Conservation (phyloP, 2,888 invertebrate species). For the Ennomos erosarius region DNA sequence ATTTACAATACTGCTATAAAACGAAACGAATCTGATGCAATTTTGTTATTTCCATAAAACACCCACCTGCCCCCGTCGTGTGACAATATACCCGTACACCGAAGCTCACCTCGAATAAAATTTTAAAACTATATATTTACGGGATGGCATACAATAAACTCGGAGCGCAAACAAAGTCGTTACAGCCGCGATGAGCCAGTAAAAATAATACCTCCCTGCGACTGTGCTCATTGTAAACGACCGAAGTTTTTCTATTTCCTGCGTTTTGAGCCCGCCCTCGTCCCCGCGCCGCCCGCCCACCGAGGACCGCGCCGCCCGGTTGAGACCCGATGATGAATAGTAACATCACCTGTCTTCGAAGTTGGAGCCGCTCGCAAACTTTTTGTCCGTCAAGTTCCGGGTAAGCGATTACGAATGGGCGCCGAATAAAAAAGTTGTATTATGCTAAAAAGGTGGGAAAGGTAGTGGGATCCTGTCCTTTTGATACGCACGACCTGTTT, state of each 20-base stretch:
- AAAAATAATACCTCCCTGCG: constrained; percentile 52
- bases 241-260: constrained; percentile 70
- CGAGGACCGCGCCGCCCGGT: constrained; percentile 9
- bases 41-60: constrained; percentile 24
- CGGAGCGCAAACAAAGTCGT: constrained; percentile 55
- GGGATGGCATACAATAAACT: constrained; percentile 47
- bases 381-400: constrained; percentile 44
- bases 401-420: constrained; percentile 40
- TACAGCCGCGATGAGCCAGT: constrained; percentile 48
- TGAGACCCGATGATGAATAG: constrained; percentile 46
- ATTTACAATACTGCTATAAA: constrained; percentile 23
- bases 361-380: constrained; percentile 33
- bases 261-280: constrained; percentile 32
- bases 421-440: constrained; percentile 39
- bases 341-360: constrained; percentile 50
- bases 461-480: constrained; percentile 26
- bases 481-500: constrained; percentile 36
- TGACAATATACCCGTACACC: constrained; percentile 9
- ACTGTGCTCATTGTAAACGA: constrained; percentile 60
- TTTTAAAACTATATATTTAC: constrained; percentile 34
- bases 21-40: constrained; percentile 27
- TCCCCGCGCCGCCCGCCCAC: constrained; percentile 19
- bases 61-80: constrained; percentile 9
- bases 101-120: constrained; percentile 26
- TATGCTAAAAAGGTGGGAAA: constrained; percentile 39